Evolutionary conservation across 2,113 vertebrate genomes (phyloP).

Genomic region (Meriones unguiculatus): DNA sequence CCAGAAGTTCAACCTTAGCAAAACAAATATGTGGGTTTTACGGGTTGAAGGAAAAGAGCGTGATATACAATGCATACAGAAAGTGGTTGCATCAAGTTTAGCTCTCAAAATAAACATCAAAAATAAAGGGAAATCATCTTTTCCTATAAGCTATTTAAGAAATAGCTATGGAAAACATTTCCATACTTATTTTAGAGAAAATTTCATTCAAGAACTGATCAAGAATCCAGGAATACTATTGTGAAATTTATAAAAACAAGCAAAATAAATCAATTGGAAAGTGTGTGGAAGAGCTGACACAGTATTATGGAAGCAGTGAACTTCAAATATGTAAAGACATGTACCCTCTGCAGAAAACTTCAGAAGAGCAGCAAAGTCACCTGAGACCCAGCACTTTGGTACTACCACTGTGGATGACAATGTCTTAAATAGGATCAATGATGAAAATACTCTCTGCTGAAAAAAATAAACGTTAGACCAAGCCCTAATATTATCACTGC

Average conservation of each 20-base stretch:
- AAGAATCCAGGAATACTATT: background rate
- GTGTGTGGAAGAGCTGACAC: background rate
- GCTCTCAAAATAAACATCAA: background rate
- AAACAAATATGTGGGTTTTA: background rate
- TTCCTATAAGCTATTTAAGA: background rate
- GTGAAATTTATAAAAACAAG: background rate
- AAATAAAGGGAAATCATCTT: background rate
- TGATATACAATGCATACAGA: background rate
- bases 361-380: background rate
- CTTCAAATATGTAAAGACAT: background rate
- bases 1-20: background rate
- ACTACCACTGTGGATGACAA: background rate
- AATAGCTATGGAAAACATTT: background rate
- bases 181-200: background rate
- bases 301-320: background rate
- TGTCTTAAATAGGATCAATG: background rate
- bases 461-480: background rate
- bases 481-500: background rate
- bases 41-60: background rate
- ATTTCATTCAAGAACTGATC: background rate
- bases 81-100: conserved; percentile 5
- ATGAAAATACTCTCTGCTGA: background rate
- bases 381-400: background rate
- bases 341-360: background rate
- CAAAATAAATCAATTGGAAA: background rate